Evolutionary conservation across 2,888 invertebrate genomes (phyloP), one percentile per base, ranked within the genome.

Genomic region (Drosophila ustulata): DNA sequence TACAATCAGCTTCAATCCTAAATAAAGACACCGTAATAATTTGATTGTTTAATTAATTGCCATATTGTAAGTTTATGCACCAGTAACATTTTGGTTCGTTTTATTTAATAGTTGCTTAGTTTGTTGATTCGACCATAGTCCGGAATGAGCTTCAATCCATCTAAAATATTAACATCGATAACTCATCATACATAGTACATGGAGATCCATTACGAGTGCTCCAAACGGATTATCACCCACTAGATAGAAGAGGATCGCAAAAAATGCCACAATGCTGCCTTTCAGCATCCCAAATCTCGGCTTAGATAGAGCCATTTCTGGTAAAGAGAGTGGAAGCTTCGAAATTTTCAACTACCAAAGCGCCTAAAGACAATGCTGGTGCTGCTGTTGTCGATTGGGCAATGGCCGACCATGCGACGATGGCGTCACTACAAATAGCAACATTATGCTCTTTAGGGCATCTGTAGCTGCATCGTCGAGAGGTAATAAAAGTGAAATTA

Each of bases 401-500:
- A 72, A 41, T 62, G 73, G 72, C 58, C 69, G 55, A 56, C 70
- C 78, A 63, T 51, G 64, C 58, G 69, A 63, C 65, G 66, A 72
- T 67, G 59, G 64, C 64, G 56, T 64, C 45, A 47, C 49, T 58
- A 51, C 34, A 64, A 66, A 45, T 58, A 58, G 43, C 34, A 57
- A 32, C 8, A 45, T 11, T 25, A 46, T 26, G 11, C 32, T 11
- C 56, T 30, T 26, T 32, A 52, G 41, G 51, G 45, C 30, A 61
- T 66, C 66, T 65, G 49, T 46, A 58, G 53, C 39, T 59, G 37
- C 57, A 57, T 49, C 55, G 56, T 57, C 77, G 46, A 78, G 71
- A 66, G 68, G 72, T 82, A 72, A 84, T 84, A 87, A 89, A 89
- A 84, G 87, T 88, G 88, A 90, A 90, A 88, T 86, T 87, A 90